Evolutionary conservation across 2,797 vertebrate species (phyloP).

Genomic region (Selene dorsalis): DNA sequence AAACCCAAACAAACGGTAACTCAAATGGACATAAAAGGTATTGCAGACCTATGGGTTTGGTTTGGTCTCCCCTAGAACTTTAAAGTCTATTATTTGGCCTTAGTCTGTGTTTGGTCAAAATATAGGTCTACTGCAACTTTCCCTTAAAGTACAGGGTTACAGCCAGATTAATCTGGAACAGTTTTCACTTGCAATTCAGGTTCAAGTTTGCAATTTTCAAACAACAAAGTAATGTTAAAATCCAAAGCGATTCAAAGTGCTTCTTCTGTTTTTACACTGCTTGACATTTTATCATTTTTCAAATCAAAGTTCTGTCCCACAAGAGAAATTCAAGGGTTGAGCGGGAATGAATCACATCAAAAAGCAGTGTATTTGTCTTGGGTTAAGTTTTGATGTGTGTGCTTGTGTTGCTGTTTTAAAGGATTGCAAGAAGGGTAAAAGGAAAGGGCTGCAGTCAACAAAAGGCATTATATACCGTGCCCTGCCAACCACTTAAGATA

Average conservation of each 20-base stretch:
- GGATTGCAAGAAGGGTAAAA: slow-evolving; percentile 74
- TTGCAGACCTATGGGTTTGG: slow-evolving; percentile 54
- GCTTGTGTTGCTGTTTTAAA: slow-evolving; percentile 79
- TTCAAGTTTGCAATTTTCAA: slow-evolving; percentile 69
- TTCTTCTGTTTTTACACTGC: slow-evolving; percentile 52
- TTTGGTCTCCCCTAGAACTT: slow-evolving; percentile 48
- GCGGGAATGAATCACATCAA: slow-evolving; percentile 74
- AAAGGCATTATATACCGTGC: slow-evolving; percentile 79
- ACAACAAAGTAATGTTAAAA: slow-evolving; percentile 47
- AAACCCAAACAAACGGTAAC: slow-evolving; percentile 50
- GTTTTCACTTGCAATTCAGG: slow-evolving; percentile 60
- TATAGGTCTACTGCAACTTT: slow-evolving; percentile 71
- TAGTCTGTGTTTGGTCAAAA: slow-evolving; percentile 73
- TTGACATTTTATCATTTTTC: slow-evolving; percentile 72
- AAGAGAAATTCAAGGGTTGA: slow-evolving; percentile 66
- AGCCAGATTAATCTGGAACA: slow-evolving; percentile 51
- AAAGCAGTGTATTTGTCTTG: slow-evolving; percentile 71
- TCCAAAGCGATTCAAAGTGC: slow-evolving; percentile 41
- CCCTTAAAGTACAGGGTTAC: slow-evolving; percentile 67
- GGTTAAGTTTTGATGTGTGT: slow-evolving; percentile 78
- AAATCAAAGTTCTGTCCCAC: slow-evolving; percentile 69
- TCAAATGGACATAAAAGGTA: slow-evolving; percentile 68
- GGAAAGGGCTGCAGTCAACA: slow-evolving; percentile 82
- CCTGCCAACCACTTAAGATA: slow-evolving; percentile 89
- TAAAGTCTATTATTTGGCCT: slow-evolving; percentile 74